phyloP scores from a whole-genome alignment of 2,888 invertebrate genomes.

The Lithophane ornitopus region DNA sequence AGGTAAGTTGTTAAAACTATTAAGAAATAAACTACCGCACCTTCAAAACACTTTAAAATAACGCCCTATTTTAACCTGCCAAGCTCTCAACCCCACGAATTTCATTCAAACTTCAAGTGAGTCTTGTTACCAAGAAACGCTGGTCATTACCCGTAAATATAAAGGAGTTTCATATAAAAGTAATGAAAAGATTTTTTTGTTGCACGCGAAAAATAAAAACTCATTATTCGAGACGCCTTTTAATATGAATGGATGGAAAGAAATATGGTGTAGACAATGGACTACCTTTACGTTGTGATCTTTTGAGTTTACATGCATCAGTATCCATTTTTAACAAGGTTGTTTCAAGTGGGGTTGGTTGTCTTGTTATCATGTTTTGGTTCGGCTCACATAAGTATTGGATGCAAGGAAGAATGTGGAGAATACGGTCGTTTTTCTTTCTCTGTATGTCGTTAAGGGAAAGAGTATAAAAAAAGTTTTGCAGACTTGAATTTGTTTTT shows the following conservation, averaged over 20 bases:
- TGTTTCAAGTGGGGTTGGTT: conserved; percentile 43
- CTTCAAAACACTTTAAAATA: conserved; percentile 34
- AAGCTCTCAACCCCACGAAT: conserved; percentile 34
- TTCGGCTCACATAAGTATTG: conserved; percentile 38
- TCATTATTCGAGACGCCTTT: conserved; percentile 63
- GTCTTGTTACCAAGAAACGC: conserved; percentile 48
- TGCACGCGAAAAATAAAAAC: conserved; percentile 49
- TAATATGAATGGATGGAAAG: conserved; percentile 35
- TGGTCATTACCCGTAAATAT: conserved; percentile 43
- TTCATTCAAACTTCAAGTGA: conserved; percentile 57
- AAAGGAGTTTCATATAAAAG: conserved; percentile 50
- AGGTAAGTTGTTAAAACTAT: conserved; percentile 18
- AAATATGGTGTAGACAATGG: conserved; percentile 56
- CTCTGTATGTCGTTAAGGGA: background rate
- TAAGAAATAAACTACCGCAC: conserved; percentile 34
- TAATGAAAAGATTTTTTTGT: conserved; percentile 58
- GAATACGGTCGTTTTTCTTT: conserved; percentile 5
- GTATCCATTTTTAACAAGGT: conserved; percentile 69
- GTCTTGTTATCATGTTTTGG: conserved; percentile 52
- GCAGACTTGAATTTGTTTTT: background rate
- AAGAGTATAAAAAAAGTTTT: conserved; percentile 1
- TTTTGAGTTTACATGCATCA: conserved; percentile 66
- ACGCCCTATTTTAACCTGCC: conserved; percentile 43
- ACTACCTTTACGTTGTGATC: conserved; percentile 49
- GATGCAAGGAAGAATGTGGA: conserved; percentile 5